Evolutionary conservation across 2,888 invertebrate species (phyloP), one percentile per base, ranked within the genome.

Genomic region (Xanthostigma xanthostigma): DNA sequence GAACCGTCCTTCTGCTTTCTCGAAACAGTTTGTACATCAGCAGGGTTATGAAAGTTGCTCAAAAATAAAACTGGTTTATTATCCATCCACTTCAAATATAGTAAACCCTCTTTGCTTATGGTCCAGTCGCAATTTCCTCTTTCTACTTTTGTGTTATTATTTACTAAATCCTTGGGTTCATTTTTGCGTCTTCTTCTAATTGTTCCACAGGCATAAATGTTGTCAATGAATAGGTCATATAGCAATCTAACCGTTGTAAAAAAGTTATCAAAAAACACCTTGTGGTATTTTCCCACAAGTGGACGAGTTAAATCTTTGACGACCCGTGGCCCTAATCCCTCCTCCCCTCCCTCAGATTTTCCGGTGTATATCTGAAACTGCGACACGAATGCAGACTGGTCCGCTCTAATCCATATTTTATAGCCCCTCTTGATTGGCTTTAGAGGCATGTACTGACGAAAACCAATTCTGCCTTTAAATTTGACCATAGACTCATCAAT

Each of bases 201-300:
- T 35, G 58, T 59, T 36, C 55, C 56, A 48, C 56, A 54, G 34
- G 53, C 51, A 54, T 54, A 53, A 38, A 57, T 56, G 27, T 53
- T 48, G 41, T 49, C 37, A 14, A 49, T 46, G 41, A 50, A 44
- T 42, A 59, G 49, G 17, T 49, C 48, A 44, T 51, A 49, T 42
- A 53, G 34, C 17, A 58, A 51, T 27, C 48, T 27, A 37, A 54
- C 41, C n/a, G 52, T 53, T 27, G 47, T 54, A 50, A 58, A 59
- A 51, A 49, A 57, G 48, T 59, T 58, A 43, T 59, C 57, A 46
- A 59, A 55, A 45, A 49, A 59, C 10, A 56, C 45, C 27, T 51
- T 51, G 49, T 54, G 53, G 37, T 52, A 41, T 44, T 53, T 49
- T 41, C 49, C 49, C 13, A 39, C 44, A 9, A 53, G 35, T 2